These are phyloP conservation scores for Holcopasites calliopsidis DNA, from an alignment of 1,140 invertebrate species.

Conservation along the genomic window DNA sequence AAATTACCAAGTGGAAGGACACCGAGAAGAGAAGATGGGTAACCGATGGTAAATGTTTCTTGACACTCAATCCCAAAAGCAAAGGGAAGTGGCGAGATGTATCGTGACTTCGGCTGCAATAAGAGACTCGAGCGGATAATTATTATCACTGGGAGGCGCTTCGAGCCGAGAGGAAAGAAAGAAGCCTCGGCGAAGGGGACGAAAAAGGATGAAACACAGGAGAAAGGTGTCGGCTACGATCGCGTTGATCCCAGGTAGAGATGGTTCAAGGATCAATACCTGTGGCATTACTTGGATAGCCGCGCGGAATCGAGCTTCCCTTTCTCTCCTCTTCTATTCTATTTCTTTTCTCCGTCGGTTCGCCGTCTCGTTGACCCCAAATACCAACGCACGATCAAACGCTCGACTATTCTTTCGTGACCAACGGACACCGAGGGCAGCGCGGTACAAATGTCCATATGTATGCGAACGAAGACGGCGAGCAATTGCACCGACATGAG, in stretches of 20 bases:
- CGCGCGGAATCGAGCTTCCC: constrained; percentile 35
- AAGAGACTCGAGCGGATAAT: constrained; percentile 51
- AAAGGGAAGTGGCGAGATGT: constrained; percentile 39
- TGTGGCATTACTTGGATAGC: not conserved
- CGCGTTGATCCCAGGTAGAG: constrained; percentile 50
- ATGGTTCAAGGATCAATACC: constrained; percentile 64
- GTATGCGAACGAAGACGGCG: constrained; percentile 47
- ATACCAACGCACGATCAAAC: constrained; percentile 62
- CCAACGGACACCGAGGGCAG: constrained; percentile 29
- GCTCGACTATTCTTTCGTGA: constrained; percentile 54
- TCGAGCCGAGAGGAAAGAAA: not conserved
- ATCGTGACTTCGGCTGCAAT: constrained; percentile 55
- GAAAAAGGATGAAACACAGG: constrained; percentile 42
- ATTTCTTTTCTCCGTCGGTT: constrained; percentile 22
- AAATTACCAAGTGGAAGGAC: not conserved
- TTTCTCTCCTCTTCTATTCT: constrained; percentile 33
- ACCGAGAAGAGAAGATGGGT: not conserved
- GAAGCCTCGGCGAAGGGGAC: not conserved
- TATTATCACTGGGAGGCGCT: constrained; percentile 54
- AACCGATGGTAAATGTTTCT: constrained; percentile 50
- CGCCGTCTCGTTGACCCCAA: constrained; percentile 60
- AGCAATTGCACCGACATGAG: constrained; percentile 15
- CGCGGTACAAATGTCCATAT: constrained; percentile 49
- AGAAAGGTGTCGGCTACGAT: constrained; percentile 60
- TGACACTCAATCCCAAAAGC: constrained; percentile 40